These are phyloP conservation scores for Harpagoxenus sublaevis DNA, from an alignment of 2,888 invertebrate species.

Conservation along the genomic window DNA sequence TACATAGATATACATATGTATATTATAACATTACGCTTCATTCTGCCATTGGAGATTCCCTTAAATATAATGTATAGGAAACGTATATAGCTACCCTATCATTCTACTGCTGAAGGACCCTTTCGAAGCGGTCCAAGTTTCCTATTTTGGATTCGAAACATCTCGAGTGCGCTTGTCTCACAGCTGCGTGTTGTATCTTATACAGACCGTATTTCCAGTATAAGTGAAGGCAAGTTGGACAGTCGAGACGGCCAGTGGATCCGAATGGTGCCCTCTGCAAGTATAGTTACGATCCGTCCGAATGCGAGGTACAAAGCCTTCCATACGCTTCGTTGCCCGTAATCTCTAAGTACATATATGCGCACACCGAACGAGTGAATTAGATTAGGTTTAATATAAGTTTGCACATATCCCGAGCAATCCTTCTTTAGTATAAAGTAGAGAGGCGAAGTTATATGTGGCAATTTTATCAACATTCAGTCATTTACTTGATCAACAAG, in stretches of 20 bases:
- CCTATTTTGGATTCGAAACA: conserved; percentile 55
- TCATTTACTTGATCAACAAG: neutral
- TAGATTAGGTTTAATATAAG: conserved; percentile 37
- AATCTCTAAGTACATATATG: conserved; percentile 43
- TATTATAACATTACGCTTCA: neutral
- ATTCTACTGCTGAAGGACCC: conserved; percentile 43
- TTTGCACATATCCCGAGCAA: neutral
- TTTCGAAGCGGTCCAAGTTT: conserved; percentile 48
- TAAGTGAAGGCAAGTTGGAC: conserved; percentile 55
- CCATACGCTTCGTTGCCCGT: conserved; percentile 45
- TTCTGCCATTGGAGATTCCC: neutral
- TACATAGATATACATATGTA: neutral
- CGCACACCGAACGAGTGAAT: conserved; percentile 26
- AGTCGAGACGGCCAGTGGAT: conserved; percentile 40
- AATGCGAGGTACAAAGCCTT: conserved; percentile 49
- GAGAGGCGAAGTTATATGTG: conserved; percentile 8
- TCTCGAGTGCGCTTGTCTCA: conserved; percentile 54
- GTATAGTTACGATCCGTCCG: conserved; percentile 42
- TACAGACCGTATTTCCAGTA: conserved; percentile 52
- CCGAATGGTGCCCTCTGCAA: conserved; percentile 44
- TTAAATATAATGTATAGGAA: conserved; percentile 12
- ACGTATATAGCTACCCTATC: conserved; percentile 10
- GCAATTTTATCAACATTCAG: neutral
- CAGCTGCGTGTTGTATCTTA: conserved; percentile 51
- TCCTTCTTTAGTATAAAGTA: neutral